Percentiles rank a stretch among this genome's conserved stretches.
phyloP scores from a whole-genome alignment of 2,797 vertebrate species.

The Carduelis carduelis region DNA sequence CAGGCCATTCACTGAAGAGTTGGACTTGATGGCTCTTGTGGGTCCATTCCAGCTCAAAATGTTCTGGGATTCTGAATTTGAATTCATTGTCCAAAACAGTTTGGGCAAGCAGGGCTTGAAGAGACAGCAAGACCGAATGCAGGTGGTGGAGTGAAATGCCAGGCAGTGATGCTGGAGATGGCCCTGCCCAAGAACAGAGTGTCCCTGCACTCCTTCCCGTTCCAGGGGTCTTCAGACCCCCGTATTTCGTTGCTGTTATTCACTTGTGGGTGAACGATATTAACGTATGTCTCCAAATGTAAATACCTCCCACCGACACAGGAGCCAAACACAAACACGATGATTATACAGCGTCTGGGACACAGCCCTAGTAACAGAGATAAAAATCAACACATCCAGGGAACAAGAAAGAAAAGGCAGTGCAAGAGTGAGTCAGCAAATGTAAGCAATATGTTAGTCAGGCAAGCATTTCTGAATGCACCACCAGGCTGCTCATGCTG shows the following conservation, averaged over 20 bases:
- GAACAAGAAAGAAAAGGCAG: constrained; percentile 35
- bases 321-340: neutral
- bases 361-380: constrained; percentile 43
- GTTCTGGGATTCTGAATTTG: neutral
- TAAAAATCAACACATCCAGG: constrained; percentile 52
- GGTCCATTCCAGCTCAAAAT: neutral
- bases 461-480: neutral
- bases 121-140: rapidly evolving
- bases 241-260: neutral
- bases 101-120: neutral
- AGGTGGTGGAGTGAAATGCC: neutral
- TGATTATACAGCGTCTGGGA: constrained; percentile 19
- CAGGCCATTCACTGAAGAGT: neutral
- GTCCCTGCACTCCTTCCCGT: neutral
- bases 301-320: neutral
- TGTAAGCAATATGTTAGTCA: neutral
- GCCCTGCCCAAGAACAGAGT: neutral
- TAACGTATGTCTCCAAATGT: neutral
- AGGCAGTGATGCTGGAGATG: neutral
- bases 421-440: constrained; percentile 63
- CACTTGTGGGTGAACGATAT: neutral
- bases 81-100: neutral
- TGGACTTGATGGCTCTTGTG: neutral
- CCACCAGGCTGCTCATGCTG: neutral
- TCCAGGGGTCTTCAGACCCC: neutral